Evolutionary conservation across 2,888 invertebrate species (phyloP), one percentile per base, ranked within the genome.

Genomic region (Xestia c-nigrum): DNA sequence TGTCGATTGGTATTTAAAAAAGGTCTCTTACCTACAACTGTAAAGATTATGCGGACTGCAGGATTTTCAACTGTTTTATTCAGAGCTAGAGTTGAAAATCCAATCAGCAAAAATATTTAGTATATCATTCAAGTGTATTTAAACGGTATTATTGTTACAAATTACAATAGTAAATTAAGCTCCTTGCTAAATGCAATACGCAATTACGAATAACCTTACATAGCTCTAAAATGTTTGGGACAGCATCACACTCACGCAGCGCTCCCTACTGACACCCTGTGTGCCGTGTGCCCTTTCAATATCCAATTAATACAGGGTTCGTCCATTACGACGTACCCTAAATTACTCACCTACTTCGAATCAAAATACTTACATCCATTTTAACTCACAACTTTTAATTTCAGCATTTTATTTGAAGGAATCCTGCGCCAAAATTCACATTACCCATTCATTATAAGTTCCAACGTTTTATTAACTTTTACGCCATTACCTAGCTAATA

Each of bases 391-490:
- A 64, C n/a, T 63, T 78, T 55, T 65, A 50, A 68, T 57, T 50
- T 19, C 21, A 50, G 5, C 21, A 68, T 57, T n/a, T 74, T 64
- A 79, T 43, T 21, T 3, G 16, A 24, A 71, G 31, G 40, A 47
- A 78, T 59, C 47, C 76, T 38, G 69, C 24, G 46, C 43, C 43
- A 67, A 69, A 73, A 72, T 69, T 65, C 59, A 77, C 61, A 80
- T 66, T 24, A 81, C 43, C 12, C 73, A 64, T 81, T 81, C 0
- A 78, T 74, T 81, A 71, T 59, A 74, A 76, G 55, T 80, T 74
- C 40, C 68, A 83, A 63, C 71, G 40, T 71, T 76, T 72, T 83
- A 78, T 61, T 74, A 82, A 82, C 82, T 80, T 79, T 68, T 70
- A 72, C 57, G 72, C 83, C 59, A 68, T 83, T 70, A 74, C 63